Conservation (phyloP, 2,888 invertebrate species). For the Hedychridium roseum region DNA sequence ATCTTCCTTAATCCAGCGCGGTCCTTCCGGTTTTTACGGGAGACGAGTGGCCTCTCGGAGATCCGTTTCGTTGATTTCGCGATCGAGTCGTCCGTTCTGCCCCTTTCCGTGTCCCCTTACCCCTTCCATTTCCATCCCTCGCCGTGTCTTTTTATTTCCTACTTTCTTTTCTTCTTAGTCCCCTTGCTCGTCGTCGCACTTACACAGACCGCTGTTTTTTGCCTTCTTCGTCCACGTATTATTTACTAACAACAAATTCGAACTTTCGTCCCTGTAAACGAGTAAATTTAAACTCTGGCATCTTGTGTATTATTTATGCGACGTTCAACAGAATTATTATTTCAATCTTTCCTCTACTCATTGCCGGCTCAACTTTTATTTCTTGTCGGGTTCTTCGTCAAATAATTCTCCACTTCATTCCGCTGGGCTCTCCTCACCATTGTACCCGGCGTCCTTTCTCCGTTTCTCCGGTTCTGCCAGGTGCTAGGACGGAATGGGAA, state of each 20-base stretch:
- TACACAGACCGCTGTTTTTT: too few species aligned
- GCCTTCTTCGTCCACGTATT: too few species aligned
- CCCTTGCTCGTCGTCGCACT: too few species aligned
- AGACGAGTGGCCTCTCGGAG: conserved; percentile 4
- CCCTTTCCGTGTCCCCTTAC: background rate
- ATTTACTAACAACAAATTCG: too few species aligned
- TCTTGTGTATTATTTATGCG: too few species aligned
- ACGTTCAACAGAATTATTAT: too few species aligned
- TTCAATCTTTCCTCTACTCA: too few species aligned
- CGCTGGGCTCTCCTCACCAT: background rate
- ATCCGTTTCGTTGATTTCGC: conserved; percentile 31
- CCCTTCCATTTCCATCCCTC: conserved; percentile 6
- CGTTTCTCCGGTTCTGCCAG: conserved; percentile 35
- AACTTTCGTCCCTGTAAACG: too few species aligned
- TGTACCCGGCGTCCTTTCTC: conserved; percentile 9
- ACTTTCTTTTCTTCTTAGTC: conserved; percentile 9
- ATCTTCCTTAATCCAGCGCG: conserved; percentile 25
- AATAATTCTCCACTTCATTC: background rate
- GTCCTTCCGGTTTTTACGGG: conserved; percentile 28
- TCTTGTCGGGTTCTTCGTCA: too few species aligned
- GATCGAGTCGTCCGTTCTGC: background rate
- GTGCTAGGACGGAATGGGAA: conserved; percentile 51
- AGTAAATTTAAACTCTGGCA: too few species aligned
- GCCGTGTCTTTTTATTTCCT: conserved; percentile 4
- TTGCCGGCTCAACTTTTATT: too few species aligned